A percentile compares a stretch with the other conserved stretches of the same genome.
Evolutionary conservation across 2,113 vertebrate species (phyloP).

Genomic region (cattle (Bos taurus)): DNA sequence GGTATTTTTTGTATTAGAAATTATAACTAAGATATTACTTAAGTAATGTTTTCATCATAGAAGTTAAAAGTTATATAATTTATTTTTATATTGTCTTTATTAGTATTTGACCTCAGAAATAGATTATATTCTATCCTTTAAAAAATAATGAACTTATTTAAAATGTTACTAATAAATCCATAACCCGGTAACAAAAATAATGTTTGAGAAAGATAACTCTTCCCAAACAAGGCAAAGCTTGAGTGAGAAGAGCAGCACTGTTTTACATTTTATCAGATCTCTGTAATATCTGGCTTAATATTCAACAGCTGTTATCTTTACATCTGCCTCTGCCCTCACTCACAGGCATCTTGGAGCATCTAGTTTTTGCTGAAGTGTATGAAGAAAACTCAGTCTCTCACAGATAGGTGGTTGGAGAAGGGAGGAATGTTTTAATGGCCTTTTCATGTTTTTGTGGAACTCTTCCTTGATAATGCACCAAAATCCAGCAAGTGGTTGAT

Average conservation of each 20-base stretch:
- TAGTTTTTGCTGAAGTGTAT: neutral
- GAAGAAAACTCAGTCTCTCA: neutral
- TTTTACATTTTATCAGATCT: neutral
- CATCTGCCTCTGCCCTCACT: neutral
- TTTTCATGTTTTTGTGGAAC: neutral
- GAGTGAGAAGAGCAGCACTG: neutral
- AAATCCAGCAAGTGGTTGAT: neutral
- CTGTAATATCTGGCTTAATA: neutral
- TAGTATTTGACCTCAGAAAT: neutral
- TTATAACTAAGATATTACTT: neutral
- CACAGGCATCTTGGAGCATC: neutral
- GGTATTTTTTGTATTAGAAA: conserved; percentile 8
- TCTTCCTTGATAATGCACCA: neutral
- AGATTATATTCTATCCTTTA: neutral
- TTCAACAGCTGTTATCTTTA: neutral
- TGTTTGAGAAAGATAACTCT: neutral
- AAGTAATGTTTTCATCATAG: neutral
- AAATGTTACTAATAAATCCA: neutral
- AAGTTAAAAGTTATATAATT: neutral
- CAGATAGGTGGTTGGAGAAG: neutral
- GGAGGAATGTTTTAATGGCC: neutral
- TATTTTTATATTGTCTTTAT: neutral
- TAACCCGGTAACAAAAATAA: neutral
- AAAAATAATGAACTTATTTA: neutral
- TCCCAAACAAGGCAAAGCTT: neutral